These are phyloP conservation scores for Vanacampus margaritifer DNA, from an alignment of 2,113 vertebrate species.

Conservation along the genomic window DNA sequence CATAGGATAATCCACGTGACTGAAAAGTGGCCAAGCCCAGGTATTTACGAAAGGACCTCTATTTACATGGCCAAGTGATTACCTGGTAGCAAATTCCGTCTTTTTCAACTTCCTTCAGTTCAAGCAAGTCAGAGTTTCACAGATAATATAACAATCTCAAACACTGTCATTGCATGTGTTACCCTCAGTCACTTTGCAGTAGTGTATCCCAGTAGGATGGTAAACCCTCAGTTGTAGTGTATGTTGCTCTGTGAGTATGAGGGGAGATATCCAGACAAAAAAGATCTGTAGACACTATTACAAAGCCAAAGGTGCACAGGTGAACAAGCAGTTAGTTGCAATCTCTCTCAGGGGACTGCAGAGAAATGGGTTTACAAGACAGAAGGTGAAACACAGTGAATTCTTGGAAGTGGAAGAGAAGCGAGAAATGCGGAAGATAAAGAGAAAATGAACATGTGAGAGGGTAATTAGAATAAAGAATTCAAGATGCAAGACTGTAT, in stretches of 20 bases:
- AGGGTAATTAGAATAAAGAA: conserved; percentile 23
- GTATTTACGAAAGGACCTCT: too few relatives aligned
- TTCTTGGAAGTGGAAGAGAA: conserved; percentile 13
- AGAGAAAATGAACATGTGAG: conserved; percentile 13
- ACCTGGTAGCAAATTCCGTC: background rate
- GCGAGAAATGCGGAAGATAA: conserved; percentile 6
- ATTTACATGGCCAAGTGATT: background rate
- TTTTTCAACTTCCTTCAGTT: background rate
- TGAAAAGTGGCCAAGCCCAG: too few relatives aligned
- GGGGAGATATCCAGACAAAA: background rate
- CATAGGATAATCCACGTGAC: too few relatives aligned
- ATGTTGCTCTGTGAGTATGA: background rate
- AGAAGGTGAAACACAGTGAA: conserved; percentile 16
- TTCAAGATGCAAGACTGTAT: background rate
- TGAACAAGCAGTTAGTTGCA: conserved; percentile 33
- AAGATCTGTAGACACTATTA: conserved; percentile 12
- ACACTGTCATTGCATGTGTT: background rate
- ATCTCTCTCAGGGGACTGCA: conserved; percentile 31
- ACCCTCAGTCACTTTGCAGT: background rate
- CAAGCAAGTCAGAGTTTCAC: background rate
- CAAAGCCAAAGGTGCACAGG: conserved; percentile 23
- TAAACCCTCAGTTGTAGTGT: background rate
- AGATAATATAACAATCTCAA: background rate
- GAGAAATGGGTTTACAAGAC: conserved; percentile 6
- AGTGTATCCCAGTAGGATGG: background rate